Conservation (phyloP, 2,888 invertebrate species). For the Apodemia zela region DNA sequence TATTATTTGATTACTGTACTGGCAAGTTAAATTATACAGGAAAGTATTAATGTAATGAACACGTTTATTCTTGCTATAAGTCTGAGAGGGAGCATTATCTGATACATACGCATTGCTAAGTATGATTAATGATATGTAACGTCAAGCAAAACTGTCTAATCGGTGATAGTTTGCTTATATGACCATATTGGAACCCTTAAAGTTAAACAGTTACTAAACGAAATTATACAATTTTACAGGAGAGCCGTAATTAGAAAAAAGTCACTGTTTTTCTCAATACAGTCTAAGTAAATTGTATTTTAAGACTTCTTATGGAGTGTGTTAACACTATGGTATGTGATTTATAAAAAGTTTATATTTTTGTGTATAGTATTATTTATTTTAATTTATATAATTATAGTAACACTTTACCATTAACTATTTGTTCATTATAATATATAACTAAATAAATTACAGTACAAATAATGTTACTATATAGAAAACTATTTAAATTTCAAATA, state of each 20-base stretch:
- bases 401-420: constrained; percentile 9
- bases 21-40: too few species aligned
- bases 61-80: too few species aligned
- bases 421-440: neutral
- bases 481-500: neutral
- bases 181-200: too few species aligned
- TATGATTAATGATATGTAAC: too few species aligned
- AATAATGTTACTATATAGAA: neutral
- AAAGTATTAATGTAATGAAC: too few species aligned
- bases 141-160: too few species aligned
- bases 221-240: neutral
- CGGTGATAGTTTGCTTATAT: too few species aligned
- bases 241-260: neutral
- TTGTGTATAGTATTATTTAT: constrained; percentile 2
- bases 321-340: neutral
- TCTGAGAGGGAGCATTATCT: too few species aligned
- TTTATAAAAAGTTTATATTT: constrained; percentile 19
- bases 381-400: constrained; percentile 13
- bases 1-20: too few species aligned
- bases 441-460: neutral
- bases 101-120: too few species aligned
- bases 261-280: neutral
- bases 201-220: neutral
- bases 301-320: neutral
- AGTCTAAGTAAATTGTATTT: neutral